Evolutionary conservation across 2,888 invertebrate genomes (phyloP).

Genomic region (Heliconius ismenius): DNA sequence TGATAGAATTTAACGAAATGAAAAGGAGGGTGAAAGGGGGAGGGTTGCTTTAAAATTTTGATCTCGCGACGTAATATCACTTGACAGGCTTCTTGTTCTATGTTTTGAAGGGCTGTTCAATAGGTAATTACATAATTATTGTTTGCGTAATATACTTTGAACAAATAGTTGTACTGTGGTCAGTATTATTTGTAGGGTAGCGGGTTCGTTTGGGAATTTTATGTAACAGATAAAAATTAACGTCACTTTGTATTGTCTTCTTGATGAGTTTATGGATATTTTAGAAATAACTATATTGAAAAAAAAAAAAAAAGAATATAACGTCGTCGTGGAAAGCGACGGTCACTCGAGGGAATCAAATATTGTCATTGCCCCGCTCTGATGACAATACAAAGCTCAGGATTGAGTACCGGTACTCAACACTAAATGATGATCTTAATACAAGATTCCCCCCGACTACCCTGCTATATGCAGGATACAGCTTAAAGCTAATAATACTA

Average conservation of each 20-base stretch:
- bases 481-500: neutral
- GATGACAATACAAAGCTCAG: too few relatives aligned
- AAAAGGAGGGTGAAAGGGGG: neutral
- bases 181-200: neutral
- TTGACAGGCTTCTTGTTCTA: conserved; percentile 7
- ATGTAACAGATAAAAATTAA: neutral
- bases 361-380: too few relatives aligned
- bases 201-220: neutral
- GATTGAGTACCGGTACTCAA: too few relatives aligned
- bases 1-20: too few relatives aligned
- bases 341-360: too few relatives aligned
- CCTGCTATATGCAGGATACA: neutral
- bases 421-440: too few relatives aligned
- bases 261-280: neutral
- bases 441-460: too few relatives aligned
- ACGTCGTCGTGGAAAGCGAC: too few relatives aligned
- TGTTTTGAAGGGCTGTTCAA: neutral
- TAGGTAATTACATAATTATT: neutral
- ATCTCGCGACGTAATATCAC: conserved; percentile 2
- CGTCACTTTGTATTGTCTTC: neutral
- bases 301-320: too few relatives aligned
- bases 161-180: neutral
- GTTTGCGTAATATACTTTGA: neutral
- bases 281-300: too few relatives aligned
- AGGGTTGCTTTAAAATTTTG: conserved; percentile 15